Evolutionary conservation across 2,113 vertebrate genomes (phyloP), one percentile per base, ranked within the genome.

Genomic region (Romanogobio albipinnatus): DNA sequence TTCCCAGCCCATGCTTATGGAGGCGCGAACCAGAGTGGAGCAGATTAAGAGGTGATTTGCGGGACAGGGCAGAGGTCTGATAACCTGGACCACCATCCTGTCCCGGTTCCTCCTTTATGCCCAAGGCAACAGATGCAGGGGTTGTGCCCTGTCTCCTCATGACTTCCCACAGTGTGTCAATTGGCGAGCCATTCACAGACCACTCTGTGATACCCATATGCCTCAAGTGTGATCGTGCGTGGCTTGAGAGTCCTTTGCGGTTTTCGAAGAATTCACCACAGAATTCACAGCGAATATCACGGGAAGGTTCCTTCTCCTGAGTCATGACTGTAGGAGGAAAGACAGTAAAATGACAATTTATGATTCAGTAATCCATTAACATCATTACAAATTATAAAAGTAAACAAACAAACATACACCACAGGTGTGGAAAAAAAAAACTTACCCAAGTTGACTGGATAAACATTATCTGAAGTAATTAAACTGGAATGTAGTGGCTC

Each of bases 191-290:
- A 4, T 99, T 99, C 85, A 99, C 97, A 0, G 95, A 96, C 97
- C 97, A 99, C 91, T 98, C 96, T 0, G 97, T 99, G 79, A 99
- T 97, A 9, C 98, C 98, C 96, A 99, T 97, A 90, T 99, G 97
- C 0, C 98, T 95, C 62, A 98, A 93, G 92, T 99, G 97, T 11
- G 97, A 98, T 61, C 97, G 96, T 0, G 97, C 97, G 17, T 99
- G 97, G 91, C 97, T 99, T 0, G 97, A 98, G 0, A 98, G 95
- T 3, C 97, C 98, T 90, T 98, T 98, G 2, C 97, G 96, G 91
- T 98, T 99, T 89, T 99, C 97, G 15, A 99, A 98, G 89, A 96
- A 99, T 85, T 99, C 98, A 0, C 97, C 97, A 0, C 97, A 98
- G 93, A 98, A 98, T 84, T 99, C 97, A 0, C 97, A 99, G 87